Evolutionary conservation across 2,888 invertebrate species (phyloP).

Genomic region (Drosophila macrospina): DNA sequence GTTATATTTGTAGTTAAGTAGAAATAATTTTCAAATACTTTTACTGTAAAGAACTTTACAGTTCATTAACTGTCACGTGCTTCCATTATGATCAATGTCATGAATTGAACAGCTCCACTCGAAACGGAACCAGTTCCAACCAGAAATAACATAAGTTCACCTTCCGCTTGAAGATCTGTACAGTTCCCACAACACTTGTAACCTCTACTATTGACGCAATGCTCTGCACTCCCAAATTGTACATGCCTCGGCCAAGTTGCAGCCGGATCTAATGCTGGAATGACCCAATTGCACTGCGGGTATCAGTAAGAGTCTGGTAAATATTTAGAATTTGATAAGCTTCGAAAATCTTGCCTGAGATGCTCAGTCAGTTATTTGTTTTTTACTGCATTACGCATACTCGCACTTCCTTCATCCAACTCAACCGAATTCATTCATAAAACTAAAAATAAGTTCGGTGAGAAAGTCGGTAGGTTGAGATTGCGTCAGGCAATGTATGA

Average conservation of each 20-base stretch:
- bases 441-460: slow-evolving; percentile 68
- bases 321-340: slow-evolving; percentile 69
- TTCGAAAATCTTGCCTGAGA: slow-evolving; percentile 38
- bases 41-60: too few relatives aligned
- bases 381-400: slow-evolving; percentile 83
- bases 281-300: slow-evolving; percentile 68
- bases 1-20: too few relatives aligned
- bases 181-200: slow-evolving; percentile 54
- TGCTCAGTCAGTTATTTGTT: slow-evolving; percentile 59
- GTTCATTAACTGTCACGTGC: too few relatives aligned
- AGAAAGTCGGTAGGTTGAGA: slow-evolving; percentile 48
- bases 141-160: slow-evolving; percentile 20
- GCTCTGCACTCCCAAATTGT: slow-evolving; percentile 14
- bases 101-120: neutral
- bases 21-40: too few relatives aligned
- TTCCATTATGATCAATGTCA: neutral
- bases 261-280: slow-evolving; percentile 10
- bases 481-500: slow-evolving; percentile 33
- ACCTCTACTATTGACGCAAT: slow-evolving; percentile 49
- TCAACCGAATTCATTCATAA: slow-evolving; percentile 72
- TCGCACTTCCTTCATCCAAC: slow-evolving; percentile 71
- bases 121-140: slow-evolving; percentile 44
- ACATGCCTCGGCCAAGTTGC: slow-evolving; percentile 1
- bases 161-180: slow-evolving; percentile 40
- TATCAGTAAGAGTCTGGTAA: slow-evolving; percentile 46